A percentile compares a stretch with the other conserved stretches of the same genome.
Conservation (phyloP, 2,888 invertebrate genomes). For the Plebejus melissa region DNA sequence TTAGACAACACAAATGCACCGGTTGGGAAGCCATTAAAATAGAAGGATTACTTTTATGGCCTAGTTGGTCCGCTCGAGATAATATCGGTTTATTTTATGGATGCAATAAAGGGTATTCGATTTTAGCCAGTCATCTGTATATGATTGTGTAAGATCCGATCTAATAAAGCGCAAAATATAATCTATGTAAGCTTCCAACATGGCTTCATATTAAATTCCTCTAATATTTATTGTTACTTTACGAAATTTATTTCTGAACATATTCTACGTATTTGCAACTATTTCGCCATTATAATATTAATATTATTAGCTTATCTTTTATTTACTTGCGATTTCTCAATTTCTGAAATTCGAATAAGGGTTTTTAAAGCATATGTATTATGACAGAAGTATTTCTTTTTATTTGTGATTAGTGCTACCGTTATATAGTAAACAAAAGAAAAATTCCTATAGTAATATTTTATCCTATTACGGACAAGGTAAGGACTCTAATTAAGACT, state of each 20-base stretch:
- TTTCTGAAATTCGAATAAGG: no score
- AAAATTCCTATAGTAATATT: conserved; percentile 26
- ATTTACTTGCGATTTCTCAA: no score
- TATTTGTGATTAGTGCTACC: background rate
- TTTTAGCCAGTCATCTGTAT: conserved; percentile 72
- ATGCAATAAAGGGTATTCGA: conserved; percentile 74
- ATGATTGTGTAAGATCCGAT: conserved; percentile 61
- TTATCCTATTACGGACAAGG: conserved; percentile 19
- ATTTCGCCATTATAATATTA: no score
- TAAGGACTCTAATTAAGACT: conserved; percentile 21
- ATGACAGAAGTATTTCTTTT: background rate
- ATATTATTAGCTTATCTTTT: background rate
- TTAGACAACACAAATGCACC: conserved; percentile 42
- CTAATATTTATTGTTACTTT: conserved; percentile 22
- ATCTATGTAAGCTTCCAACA: conserved; percentile 24
- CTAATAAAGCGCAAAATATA: conserved; percentile 38
- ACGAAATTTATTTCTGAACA: background rate
- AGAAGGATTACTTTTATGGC: conserved; percentile 75
- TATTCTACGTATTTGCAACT: background rate
- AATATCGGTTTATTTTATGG: conserved; percentile 76
- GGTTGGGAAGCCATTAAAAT: conserved; percentile 73
- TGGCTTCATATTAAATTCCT: conserved; percentile 26
- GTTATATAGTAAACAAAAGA: conserved; percentile 8
- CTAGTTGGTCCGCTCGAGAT: conserved; percentile 71
- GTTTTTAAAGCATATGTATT: no score